phyloP scores from a whole-genome alignment of 2,797 vertebrate species.

The Myiothlypis coronata region DNA sequence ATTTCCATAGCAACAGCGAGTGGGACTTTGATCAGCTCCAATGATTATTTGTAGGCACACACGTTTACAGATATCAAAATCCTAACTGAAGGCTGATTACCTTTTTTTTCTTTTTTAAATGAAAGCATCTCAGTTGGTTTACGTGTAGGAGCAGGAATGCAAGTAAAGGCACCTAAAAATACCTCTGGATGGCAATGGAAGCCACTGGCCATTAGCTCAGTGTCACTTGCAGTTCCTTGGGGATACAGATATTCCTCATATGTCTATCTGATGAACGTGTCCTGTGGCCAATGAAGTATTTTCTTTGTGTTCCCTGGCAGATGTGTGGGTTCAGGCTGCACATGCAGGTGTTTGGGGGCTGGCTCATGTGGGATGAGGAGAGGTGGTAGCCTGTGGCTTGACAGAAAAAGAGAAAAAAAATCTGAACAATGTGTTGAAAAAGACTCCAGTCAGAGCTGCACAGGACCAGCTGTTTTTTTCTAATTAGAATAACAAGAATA shows the following conservation, averaged over 20 bases:
- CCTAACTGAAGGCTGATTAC: conserved; percentile 66
- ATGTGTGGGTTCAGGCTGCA: conserved; percentile 62
- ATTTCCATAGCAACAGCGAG: conserved; percentile 73
- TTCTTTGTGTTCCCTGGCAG: conserved; percentile 57
- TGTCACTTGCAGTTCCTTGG: neutral
- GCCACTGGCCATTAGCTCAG: neutral
- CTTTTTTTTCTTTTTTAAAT: neutral
- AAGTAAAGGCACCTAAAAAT: neutral
- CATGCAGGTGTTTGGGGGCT: conserved; percentile 69
- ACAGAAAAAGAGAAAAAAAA: conserved; percentile 58
- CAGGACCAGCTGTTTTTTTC: conserved; percentile 79
- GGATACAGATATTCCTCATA: neutral
- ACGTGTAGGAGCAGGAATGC: neutral
- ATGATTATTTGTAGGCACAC: conserved; percentile 76
- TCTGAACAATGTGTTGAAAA: conserved; percentile 73
- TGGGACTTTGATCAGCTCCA: conserved; percentile 78
- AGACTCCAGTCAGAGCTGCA: conserved; percentile 72
- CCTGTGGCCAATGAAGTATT: neutral
- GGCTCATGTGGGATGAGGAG: conserved; percentile 60
- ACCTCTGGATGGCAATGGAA: neutral
- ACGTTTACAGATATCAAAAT: conserved; percentile 70
- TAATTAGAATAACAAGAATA: conserved; percentile 84
- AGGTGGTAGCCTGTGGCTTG: conserved; percentile 74
- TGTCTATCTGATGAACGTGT: neutral
- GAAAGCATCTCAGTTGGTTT: conserved; percentile 26